Percentiles rank a stretch among this genome's conserved stretches.
Conservation (phyloP, 1,140 invertebrate species). For the Drosophila sproati region DNA sequence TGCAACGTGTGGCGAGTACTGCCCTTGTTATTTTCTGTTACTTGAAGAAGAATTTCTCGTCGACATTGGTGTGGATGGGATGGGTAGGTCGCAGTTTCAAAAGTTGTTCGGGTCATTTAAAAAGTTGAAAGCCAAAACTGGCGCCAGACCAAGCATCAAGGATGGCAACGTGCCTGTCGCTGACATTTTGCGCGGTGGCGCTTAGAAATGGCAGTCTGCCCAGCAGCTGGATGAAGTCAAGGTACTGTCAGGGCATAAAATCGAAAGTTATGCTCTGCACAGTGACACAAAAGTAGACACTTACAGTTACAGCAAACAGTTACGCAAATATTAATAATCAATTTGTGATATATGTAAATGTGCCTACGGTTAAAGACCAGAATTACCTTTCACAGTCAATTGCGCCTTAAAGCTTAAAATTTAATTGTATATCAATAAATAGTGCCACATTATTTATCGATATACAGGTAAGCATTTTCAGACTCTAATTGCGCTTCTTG, state of each 20-base stretch:
- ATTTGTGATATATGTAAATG: neutral
- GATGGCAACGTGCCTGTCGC: constrained; percentile 38
- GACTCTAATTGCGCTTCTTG: neutral
- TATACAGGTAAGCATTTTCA: neutral
- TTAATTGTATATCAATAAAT: no score
- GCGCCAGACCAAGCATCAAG: constrained; percentile 45
- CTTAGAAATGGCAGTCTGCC: constrained; percentile 57
- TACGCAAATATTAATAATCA: no score
- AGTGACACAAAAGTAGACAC: neutral
- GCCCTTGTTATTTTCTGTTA: neutral
- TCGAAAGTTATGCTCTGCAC: constrained; percentile 13
- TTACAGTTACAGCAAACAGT: neutral
- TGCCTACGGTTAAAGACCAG: neutral
- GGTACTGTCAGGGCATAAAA: constrained; percentile 21
- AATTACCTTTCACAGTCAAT: no score
- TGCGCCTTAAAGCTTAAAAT: no score
- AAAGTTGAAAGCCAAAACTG: constrained; percentile 77
- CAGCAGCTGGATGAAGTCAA: constrained; percentile 55
- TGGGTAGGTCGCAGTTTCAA: constrained; percentile 68
- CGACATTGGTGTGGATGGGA: neutral
- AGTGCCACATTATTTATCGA: no score
- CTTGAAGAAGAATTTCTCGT: neutral
- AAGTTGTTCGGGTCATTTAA: constrained; percentile 77
- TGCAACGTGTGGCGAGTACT: constrained; percentile 38
- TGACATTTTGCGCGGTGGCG: constrained; percentile 40